Evolutionary conservation across 2,797 vertebrate species (phyloP), one percentile per base, ranked within the genome.

Genomic region (Scomberomorus guttatus): DNA sequence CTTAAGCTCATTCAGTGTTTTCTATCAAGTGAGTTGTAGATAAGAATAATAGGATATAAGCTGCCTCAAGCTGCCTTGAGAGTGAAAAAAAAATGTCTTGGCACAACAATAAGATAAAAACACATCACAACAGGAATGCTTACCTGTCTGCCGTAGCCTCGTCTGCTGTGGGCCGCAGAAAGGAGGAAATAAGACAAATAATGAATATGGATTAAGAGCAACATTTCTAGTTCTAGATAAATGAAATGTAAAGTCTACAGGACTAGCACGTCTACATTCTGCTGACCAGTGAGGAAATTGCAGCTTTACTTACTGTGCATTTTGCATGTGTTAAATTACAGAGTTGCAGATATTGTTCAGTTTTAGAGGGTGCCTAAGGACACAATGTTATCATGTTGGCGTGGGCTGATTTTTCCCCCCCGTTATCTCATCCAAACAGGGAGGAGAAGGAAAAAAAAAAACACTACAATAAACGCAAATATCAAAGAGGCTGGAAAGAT

Each of bases 131-230:
- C 64, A 72, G 75, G 29, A 87, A 54, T 52, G 84, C 94, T 91
- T 91, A 95, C 94, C 93, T 88, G 92, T 78, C 92, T 90, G 73
- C 92, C 90, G 3, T 87, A 86, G 69, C 91, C 94, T 85, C 89
- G 89, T 68, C 91, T 90, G 52, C 94, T 95, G 90, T 46, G 39
- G 20, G 85, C 52, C 34, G 61, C 65, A 69, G 75, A 81, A 69
- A 66, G 56, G 57, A 75, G 56, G 29, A 65, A 82, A 84, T 22
- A 72, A 84, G 77, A 89, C 79, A 92, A 85, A 90, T 68, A 87
- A 87, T 89, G 77, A 93, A 88, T 89, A 84, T 78, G 63, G 78
- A 83, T 55, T 69, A 83, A 87, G 81, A 75, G 11, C n/a, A 77
- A 82, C 75, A 87, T 85, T 81, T 89, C 46, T 72, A 72, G 29